These are phyloP conservation scores for Eulemur rufifrons DNA, from an alignment of 2,113 vertebrate species.

Conservation along the genomic window DNA sequence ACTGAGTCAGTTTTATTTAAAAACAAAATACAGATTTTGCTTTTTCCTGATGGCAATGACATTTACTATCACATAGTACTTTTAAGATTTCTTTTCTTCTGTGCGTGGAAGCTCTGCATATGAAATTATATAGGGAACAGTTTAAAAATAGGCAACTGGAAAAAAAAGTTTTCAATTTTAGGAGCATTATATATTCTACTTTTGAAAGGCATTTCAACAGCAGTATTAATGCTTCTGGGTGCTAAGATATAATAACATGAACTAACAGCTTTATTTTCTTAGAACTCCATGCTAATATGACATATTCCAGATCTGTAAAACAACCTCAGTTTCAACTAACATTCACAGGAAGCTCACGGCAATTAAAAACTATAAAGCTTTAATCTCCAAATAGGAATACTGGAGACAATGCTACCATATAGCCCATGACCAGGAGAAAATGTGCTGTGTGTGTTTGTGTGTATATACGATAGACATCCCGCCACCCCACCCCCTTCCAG, in stretches of 20 bases:
- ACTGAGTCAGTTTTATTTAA: background rate
- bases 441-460: fast-evolving
- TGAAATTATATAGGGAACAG: background rate
- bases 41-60: conserved; percentile 16
- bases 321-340: background rate
- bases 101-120: background rate
- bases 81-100: background rate
- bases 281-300: background rate
- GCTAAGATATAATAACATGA: background rate
- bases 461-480: fast-evolving
- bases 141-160: background rate
- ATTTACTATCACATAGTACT: background rate
- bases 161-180: background rate
- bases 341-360: background rate
- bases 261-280: conserved; percentile 8
- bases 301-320: background rate
- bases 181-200: background rate
- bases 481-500: background rate
- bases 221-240: background rate
- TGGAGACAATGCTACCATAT: background rate
- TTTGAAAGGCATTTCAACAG: background rate
- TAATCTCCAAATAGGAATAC: background rate
- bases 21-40: background rate
- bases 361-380: background rate
- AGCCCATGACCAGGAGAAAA: background rate